Percentiles rank a stretch among this genome's conserved stretches.
Evolutionary conservation across 1,140 invertebrate genomes (phyloP).

Genomic region (Mesaphorura yosii): DNA sequence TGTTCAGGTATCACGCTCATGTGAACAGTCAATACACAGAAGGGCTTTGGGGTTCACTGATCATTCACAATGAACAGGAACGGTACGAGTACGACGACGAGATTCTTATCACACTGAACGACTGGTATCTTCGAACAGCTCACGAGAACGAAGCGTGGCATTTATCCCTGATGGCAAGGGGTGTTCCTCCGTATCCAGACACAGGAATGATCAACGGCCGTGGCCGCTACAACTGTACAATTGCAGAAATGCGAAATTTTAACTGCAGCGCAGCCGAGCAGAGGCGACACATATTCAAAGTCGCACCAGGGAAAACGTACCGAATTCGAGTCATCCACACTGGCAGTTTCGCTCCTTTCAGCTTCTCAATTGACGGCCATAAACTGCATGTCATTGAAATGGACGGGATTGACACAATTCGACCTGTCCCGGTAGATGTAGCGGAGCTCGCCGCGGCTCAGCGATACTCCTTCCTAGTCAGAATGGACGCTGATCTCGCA

Average conservation of each 20-base stretch:
- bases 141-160: neutral
- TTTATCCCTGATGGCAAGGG: neutral
- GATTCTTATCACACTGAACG: constrained; percentile 1
- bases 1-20: constrained; percentile 13
- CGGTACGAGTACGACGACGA: constrained; percentile 18
- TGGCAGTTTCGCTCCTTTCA: neutral
- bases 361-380: constrained; percentile 22
- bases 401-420: constrained; percentile 7
- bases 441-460: constrained; percentile 10
- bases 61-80: constrained; percentile 10
- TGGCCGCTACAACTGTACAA: neutral
- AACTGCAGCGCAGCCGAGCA: neutral
- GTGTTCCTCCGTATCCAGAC: neutral
- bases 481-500: constrained; percentile 2
- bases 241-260: neutral
- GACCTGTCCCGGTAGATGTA: constrained; percentile 2
- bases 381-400: constrained; percentile 16
- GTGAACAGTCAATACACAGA: constrained; percentile 20
- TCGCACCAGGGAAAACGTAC: constrained; percentile 7
- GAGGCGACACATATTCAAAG: neutral
- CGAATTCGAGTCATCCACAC: constrained; percentile 20
- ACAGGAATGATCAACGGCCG: neutral
- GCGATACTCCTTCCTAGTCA: constrained; percentile 19
- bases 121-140: constrained; percentile 22
- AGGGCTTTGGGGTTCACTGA: constrained; percentile 15